Base-by-base conservation (phyloP, 2,888 invertebrate species). In the Lasiommata megera region DNA sequence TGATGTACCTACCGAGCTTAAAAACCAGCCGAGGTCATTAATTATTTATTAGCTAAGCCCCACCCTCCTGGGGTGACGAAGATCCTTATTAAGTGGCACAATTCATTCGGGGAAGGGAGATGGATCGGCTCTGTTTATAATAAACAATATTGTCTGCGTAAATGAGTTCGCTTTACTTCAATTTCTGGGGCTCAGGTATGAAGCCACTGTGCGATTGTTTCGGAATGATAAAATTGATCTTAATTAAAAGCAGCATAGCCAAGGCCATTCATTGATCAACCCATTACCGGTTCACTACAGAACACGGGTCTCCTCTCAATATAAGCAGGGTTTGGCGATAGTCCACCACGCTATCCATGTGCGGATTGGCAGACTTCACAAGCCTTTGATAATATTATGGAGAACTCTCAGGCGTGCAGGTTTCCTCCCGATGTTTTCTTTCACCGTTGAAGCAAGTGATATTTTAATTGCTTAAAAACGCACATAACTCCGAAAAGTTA, bases 31-130 rank as follows among this genome's bases (percentile, higher is more conserved):
- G 60, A 57, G 58, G 29, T 58, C 61, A 68, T 73, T 68, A 68
- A 73, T 76, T 68, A 76, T 70, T 68, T 66, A 67, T 69, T 65
- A 72, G 65, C 66, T 58, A 55, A 65, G 54, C 66, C 64, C 69
- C 65, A 52, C 63, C 65, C 69, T 66, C 66, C 58, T 60, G 62
- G 68, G 68, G 65, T 62, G 67, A 66, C 65, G 66, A 64, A 66
- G 74, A 76, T 79, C 75, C 72, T 78, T 78, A 82, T 80, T 77
- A 80, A 82, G 74, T 72, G 76, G 66, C 69, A 71, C 74, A 73
- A 76, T 79, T 77, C 72, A 74, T 79, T 74, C 66, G 63, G 67
- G 68, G 67, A 71, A 72, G 67, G 67, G 70, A 73, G 71, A 71
- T 67, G 71, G 76, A 80, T 76, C 73, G 67, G 64, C 58, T 61